These are phyloP conservation scores for Aegypius monachus DNA, from an alignment of 2,113 vertebrate species.

Conservation along the genomic window DNA sequence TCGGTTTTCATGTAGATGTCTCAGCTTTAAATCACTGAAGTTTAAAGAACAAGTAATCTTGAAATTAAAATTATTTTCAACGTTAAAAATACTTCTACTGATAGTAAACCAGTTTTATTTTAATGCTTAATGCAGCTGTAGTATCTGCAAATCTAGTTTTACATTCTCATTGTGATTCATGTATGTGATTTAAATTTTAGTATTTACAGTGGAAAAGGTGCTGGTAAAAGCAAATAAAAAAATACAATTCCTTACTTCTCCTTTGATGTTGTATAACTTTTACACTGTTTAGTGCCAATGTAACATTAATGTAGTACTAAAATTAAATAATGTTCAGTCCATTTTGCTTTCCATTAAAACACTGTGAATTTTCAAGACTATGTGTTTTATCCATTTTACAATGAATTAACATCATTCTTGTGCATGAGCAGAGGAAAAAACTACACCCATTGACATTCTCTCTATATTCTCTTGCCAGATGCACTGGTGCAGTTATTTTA, in stretches of 20 bases:
- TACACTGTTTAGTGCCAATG: background rate
- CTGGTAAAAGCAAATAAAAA: background rate
- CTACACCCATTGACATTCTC: background rate
- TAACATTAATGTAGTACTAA: background rate
- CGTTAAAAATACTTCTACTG: background rate
- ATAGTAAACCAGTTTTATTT: background rate
- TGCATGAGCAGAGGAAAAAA: background rate
- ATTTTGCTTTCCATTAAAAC: background rate
- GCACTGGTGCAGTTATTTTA: background rate
- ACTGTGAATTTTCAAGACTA: background rate
- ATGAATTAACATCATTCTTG: background rate
- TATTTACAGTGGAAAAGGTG: background rate
- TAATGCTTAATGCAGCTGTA: background rate
- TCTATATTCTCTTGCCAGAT: background rate
- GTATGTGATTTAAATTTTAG: background rate
- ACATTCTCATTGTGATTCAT: background rate
- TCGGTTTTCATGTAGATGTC: background rate
- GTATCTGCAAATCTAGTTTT: background rate
- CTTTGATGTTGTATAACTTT: background rate
- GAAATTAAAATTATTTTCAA: background rate
- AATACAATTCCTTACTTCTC: background rate
- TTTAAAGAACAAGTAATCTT: background rate
- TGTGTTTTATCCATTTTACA: background rate
- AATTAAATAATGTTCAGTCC: background rate
- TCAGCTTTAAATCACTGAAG: background rate